These are phyloP conservation scores for Tachina grossa DNA, from an alignment of 2,888 invertebrate species.

Conservation along the genomic window DNA sequence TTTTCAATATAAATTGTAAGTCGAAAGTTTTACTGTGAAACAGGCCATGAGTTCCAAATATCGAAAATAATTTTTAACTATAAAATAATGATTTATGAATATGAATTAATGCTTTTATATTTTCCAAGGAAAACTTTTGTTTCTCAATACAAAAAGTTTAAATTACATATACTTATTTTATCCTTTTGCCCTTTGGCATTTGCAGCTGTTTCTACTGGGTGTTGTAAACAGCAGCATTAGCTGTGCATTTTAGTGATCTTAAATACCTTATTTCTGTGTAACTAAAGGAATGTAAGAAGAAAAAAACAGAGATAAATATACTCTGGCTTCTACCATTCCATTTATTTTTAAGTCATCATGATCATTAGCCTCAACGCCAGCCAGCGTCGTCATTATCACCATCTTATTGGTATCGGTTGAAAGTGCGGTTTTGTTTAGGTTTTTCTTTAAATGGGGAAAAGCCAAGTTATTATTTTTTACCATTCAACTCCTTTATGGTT, in stretches of 20 bases:
- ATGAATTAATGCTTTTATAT: too few relatives aligned
- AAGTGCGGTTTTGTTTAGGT: slow-evolving; percentile 31
- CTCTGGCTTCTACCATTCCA: slow-evolving; percentile 5
- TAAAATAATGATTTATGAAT: too few relatives aligned
- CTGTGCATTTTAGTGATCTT: not conserved
- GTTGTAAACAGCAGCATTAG: slow-evolving; percentile 7
- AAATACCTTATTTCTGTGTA: slow-evolving; percentile 27
- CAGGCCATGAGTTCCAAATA: too few relatives aligned
- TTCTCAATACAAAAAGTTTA: not conserved
- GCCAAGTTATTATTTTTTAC: slow-evolving; percentile 16
- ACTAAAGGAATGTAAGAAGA: not conserved
- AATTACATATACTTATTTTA: not conserved
- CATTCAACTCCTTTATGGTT: slow-evolving; percentile 41
- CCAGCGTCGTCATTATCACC: slow-evolving; percentile 36
- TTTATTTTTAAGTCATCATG: slow-evolving; percentile 55
- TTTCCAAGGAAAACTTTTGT: too few relatives aligned
- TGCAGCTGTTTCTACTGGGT: slow-evolving; percentile 20
- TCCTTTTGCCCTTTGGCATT: not conserved
- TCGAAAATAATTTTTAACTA: too few relatives aligned
- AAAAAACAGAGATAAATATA: not conserved
- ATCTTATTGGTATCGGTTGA: slow-evolving; percentile 37
- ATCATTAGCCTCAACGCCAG: slow-evolving; percentile 18
- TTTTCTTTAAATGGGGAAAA: slow-evolving; percentile 45
- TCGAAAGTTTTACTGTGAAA: too few relatives aligned
- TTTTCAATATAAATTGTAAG: too few relatives aligned